Evolutionary conservation across 2,888 invertebrate species (phyloP), one percentile per base, ranked within the genome.

Genomic region (Oscheius sp.): DNA sequence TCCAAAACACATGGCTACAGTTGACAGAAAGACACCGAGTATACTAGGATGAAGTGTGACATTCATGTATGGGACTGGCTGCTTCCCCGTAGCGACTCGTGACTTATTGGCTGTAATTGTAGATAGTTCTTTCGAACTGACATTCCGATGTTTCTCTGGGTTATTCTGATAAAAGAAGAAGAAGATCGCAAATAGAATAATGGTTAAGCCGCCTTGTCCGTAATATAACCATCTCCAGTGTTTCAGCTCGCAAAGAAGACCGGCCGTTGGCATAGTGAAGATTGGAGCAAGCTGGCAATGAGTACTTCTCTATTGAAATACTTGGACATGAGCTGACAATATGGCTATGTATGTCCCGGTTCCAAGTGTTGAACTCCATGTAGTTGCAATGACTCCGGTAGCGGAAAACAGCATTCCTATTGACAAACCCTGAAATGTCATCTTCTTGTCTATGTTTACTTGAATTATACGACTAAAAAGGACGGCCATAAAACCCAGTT

Each of bases 1-100:
- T 9, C 77, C 77, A 9, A 79, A 44, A 22, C 69, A 70, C 28
- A 75, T 75, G 2, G 77, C 79, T 36, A 63, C 49, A 12, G 54
- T 45, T 1, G 70, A 56, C 6, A 69, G 50, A 67, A 67, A 70
- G 5, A 70, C 50, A 4, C 64, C 67, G 2, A 67, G 12, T 14
- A 72, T 62, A 14, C 6, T 12, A 8, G 33, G 33, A 17, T 33
- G 17, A 20, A 30, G 20, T 32, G 17, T 28, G 17, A 62, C 49
- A 20, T 30, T 49, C 12, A 33, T 17, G 26, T 64, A 64, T 5
- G 64, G 64, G 6, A 64, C 51, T 5, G 51, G 33, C 33, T 63
- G 33, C 5, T 45, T 47, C 9, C 50, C 50, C 1, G 22, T 8
- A 22, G 49, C 41, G 4, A 30, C 22, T 26, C 51, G 26, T n/a